Base-by-base conservation (phyloP, 2,113 vertebrate genomes). In the Toxotes jaculatrix region DNA sequence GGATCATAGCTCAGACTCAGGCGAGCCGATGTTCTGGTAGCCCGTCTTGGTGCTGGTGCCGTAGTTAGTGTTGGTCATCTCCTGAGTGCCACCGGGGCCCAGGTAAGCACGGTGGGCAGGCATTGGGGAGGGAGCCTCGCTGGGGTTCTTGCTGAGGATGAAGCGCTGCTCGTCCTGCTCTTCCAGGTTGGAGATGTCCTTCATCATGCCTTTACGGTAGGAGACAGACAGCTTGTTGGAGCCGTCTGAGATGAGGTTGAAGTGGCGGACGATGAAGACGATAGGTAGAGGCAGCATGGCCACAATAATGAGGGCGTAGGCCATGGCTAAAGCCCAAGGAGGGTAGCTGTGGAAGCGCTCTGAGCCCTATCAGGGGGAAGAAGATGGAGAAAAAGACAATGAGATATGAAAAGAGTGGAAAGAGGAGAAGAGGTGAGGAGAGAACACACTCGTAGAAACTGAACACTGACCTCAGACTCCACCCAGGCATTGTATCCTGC, bases 161-260 rank as follows among this genome's bases (percentile, higher is more conserved):
- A 99, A 99, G 83, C 98, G 97, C 4, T 98, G 98, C 93, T 99
- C 98, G 0, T 99, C 97, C 0, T 97, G 97, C 88, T 99, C 97
- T 74, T 99, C 98, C 84, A 99, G 82, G 92, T 97, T 98, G 91
- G 98, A 99, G 79, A 98, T 97, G 93, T 99, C 98, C 92, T 99
- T 99, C 96, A 98, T 98, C 96, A 99, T 98, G 74, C 98, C 98
- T 83, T 99, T 98, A 86, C 97, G 97, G 93, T 99, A 99, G 75
- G 98, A 98, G 84, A 99, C 98, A 0, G 98, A 99, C 61, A 99
- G 96, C 80, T 97, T 96, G 45, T 99, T 99, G 94, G 98, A 99
- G 77, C 98, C 98, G 0, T 99, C 98, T 0, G 98, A 97, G 38
- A 99, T 86, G 0, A 98, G 92, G 93, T 97, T 97, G 92, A 98